phyloP scores from a whole-genome alignment of 1,140 invertebrate genomes.

The Neocloeon triangulifer region DNA sequence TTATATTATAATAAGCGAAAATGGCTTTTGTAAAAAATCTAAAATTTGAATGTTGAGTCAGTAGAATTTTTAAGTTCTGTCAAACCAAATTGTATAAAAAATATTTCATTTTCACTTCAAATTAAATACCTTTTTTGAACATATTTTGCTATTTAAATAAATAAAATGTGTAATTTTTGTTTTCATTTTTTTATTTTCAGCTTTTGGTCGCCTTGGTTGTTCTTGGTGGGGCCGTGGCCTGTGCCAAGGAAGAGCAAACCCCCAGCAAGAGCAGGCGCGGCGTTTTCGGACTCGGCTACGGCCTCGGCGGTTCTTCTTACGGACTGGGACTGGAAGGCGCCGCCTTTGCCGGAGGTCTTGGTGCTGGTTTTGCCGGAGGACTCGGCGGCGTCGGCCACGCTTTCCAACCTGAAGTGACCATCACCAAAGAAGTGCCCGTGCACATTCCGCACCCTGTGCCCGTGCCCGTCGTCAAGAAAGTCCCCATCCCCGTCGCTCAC shows the following conservation, averaged over 20 bases:
- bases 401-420: background rate
- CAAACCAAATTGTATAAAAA: too few relatives aligned
- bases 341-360: too few relatives aligned
- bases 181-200: too few relatives aligned
- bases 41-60: too few relatives aligned
- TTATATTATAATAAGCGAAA: too few relatives aligned
- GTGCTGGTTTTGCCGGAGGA: background rate
- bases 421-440: slow-evolving; percentile 1
- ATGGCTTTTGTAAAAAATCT: too few relatives aligned
- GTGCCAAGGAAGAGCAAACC: background rate
- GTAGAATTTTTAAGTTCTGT: too few relatives aligned
- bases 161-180: too few relatives aligned
- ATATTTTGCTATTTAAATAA: too few relatives aligned
- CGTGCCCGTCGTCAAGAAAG: background rate
- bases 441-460: background rate
- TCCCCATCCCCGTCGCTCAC: background rate
- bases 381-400: background rate
- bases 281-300: slow-evolving; percentile 1
- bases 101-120: too few relatives aligned
- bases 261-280: slow-evolving; percentile 1
- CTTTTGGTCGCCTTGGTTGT: too few relatives aligned
- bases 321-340: background rate
- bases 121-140: too few relatives aligned
- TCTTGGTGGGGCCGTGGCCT: background rate
- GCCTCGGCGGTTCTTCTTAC: slow-evolving; percentile 1